A percentile compares a stretch with the other conserved stretches of the same genome.
Conservation (phyloP, 1,140 invertebrate genomes). For the Stratiolaelaps scimitus region DNA sequence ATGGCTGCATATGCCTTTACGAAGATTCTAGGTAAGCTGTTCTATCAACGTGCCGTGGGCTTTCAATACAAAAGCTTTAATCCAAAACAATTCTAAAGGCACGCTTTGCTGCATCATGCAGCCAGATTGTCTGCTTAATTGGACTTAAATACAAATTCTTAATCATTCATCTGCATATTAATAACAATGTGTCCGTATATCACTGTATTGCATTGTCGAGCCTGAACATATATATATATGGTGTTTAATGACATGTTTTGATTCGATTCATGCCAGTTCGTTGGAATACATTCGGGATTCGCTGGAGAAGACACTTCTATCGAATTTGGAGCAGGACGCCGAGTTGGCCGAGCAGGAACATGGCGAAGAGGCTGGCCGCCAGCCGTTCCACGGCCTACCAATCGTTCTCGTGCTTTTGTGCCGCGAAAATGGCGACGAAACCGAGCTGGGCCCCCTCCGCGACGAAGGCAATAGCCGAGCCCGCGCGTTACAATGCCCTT, state of each 20-base stretch:
- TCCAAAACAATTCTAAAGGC: background rate
- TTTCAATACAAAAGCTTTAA: background rate
- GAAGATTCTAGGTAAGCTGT: slow-evolving; percentile 13
- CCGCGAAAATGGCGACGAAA: slow-evolving; percentile 64
- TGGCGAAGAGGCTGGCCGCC: slow-evolving; percentile 30
- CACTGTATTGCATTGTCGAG: background rate
- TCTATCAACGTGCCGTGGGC: too few relatives aligned
- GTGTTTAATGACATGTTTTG: background rate
- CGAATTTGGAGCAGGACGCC: slow-evolving; percentile 79
- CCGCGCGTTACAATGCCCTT: slow-evolving; percentile 72
- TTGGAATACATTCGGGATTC: slow-evolving; percentile 82
- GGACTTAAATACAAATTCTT: too few relatives aligned
- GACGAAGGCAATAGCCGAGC: slow-evolving; percentile 80
- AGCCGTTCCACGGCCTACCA: slow-evolving; percentile 70
- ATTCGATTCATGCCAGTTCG: background rate
- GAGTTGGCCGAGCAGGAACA: slow-evolving; percentile 40
- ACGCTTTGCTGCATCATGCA: too few relatives aligned
- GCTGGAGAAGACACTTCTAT: slow-evolving; percentile 75
- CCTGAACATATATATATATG: too few relatives aligned
- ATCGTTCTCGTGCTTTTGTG: slow-evolving; percentile 79
- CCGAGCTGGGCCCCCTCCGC: slow-evolving; percentile 62
- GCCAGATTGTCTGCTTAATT: too few relatives aligned
- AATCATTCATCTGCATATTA: too few relatives aligned
- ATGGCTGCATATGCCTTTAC: slow-evolving; percentile 46
- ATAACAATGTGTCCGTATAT: too few relatives aligned